phyloP scores from a whole-genome alignment of 2,113 vertebrate genomes.

The Calyptommatus sinebrachiatus region DNA sequence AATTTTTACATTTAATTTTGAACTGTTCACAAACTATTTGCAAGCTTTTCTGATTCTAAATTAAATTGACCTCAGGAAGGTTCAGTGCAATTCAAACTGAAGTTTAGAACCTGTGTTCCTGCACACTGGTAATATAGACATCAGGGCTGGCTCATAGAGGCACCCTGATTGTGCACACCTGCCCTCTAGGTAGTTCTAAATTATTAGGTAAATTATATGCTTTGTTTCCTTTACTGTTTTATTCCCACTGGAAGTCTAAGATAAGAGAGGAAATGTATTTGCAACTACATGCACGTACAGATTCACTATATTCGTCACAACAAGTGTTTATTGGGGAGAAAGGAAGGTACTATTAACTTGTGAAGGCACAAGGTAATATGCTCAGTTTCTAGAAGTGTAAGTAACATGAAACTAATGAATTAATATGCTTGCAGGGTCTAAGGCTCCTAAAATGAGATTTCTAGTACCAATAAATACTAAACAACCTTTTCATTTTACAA shows the following conservation, averaged over 20 bases:
- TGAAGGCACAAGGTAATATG: background rate
- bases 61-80: no score
- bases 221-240: background rate
- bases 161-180: no score
- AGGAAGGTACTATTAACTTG: slow-evolving; percentile 3
- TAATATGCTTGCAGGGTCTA: slow-evolving; percentile 35
- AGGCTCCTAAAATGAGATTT: slow-evolving; percentile 40
- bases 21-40: no score
- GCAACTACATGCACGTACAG: slow-evolving; percentile 11
- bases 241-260: background rate
- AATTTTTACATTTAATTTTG: no score
- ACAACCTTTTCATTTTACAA: slow-evolving; percentile 43
- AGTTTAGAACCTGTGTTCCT: no score
- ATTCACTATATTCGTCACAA: background rate
- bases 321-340: background rate
- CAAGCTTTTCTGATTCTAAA: no score
- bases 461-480: slow-evolving; percentile 41
- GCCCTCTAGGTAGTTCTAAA: no score
- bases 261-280: background rate
- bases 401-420: slow-evolving; percentile 32
- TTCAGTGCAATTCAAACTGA: no score
- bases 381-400: slow-evolving; percentile 21
- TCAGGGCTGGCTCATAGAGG: no score
- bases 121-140: no score
- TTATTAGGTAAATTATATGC: background rate